Conservation (phyloP, 2,113 vertebrate species). For the Hepsetus odoe region DNA sequence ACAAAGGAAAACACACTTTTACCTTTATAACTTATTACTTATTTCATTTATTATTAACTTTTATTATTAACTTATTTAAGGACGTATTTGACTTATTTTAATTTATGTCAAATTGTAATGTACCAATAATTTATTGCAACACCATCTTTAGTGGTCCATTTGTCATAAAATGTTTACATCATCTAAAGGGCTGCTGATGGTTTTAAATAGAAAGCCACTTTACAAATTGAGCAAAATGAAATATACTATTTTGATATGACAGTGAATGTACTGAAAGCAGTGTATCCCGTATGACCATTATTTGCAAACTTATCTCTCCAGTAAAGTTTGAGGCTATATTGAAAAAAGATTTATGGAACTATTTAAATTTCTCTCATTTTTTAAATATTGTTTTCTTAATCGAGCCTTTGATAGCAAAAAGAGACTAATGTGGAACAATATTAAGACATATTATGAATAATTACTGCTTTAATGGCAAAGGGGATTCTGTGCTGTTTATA, state of each 20-base stretch:
- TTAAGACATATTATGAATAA: not conserved
- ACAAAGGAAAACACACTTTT: no score
- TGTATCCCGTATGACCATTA: not conserved
- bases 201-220: not conserved
- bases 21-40: no score
- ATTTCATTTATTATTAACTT: no score
- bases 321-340: not conserved
- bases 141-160: no score
- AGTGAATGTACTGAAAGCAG: not conserved
- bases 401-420: not conserved
- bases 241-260: not conserved
- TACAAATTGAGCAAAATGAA: not conserved
- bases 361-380: not conserved
- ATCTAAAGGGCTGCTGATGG: no score
- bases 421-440: not conserved
- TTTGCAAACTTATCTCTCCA: not conserved
- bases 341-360: not conserved
- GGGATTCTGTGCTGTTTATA: not conserved
- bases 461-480: not conserved
- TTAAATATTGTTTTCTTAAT: not conserved
- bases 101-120: no score
- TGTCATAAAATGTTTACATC: no score
- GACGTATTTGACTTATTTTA: no score
- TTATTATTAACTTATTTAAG: no score
- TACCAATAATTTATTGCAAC: no score